These are phyloP conservation scores for Callochromis pleurospilus DNA, from an alignment of 2,113 vertebrate species.

Conservation along the genomic window DNA sequence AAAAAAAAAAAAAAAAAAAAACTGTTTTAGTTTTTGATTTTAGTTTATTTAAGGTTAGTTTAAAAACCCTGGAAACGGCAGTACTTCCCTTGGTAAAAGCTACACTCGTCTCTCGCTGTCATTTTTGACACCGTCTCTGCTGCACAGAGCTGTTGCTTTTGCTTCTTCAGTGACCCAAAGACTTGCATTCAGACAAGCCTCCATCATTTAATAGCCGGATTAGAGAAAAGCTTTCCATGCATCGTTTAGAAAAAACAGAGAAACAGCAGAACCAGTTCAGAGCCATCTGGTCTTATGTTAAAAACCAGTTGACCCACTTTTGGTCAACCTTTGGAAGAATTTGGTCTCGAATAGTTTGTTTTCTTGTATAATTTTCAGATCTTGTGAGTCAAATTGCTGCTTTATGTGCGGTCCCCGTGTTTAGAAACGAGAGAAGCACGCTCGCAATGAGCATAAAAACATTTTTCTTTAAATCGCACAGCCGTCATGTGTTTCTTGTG, in stretches of 20 bases:
- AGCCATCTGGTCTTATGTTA: accelerated
- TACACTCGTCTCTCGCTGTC: neutral
- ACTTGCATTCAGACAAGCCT: neutral
- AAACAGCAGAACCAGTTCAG: neutral
- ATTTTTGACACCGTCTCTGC: neutral
- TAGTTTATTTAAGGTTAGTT: neutral
- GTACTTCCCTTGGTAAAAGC: neutral
- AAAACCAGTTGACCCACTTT: neutral
- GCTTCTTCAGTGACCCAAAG: neutral
- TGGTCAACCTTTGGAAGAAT: neutral
- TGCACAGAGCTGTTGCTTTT: neutral
- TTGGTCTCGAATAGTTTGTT: neutral
- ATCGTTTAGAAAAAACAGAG: neutral
- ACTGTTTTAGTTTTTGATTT: neutral
- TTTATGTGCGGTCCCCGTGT: neutral
- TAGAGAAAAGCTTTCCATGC: neutral
- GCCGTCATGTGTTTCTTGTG: neutral
- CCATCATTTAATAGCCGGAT: neutral
- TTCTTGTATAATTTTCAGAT: neutral
- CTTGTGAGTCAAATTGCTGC: neutral
- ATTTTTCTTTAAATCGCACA: neutral
- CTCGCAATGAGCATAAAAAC: neutral
- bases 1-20: too few species aligned
- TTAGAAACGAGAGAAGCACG: neutral
- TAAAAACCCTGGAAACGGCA: neutral